Conservation (phyloP, 2,113 vertebrate species). For the Pluvianellus socialis region DNA sequence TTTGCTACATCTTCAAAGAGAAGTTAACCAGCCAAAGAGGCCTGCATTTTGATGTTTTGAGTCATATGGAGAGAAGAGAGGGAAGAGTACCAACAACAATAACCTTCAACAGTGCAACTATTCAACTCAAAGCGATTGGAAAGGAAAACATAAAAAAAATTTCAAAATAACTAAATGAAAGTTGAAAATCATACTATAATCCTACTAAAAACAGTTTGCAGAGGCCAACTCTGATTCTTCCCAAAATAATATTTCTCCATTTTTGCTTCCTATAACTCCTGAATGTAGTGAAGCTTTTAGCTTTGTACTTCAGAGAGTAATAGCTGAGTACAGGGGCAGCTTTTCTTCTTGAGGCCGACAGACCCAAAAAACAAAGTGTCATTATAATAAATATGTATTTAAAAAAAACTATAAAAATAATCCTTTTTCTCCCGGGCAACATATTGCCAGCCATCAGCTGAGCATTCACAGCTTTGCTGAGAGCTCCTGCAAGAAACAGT, state of each 20-base stretch:
- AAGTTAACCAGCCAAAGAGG: neutral
- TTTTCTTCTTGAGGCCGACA: neutral
- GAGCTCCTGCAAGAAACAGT: neutral
- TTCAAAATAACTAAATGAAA: neutral
- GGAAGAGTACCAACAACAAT: constrained; percentile 2
- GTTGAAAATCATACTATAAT: neutral
- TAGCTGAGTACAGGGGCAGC: neutral
- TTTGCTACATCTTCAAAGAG: constrained; percentile 36
- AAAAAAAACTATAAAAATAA: neutral
- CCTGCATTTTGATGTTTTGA: neutral
- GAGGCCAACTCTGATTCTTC: neutral
- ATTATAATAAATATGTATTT: neutral
- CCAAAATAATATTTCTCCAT: neutral
- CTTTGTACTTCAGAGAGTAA: neutral
- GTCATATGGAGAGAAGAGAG: neutral
- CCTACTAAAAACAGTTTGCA: neutral
- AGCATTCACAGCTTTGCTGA: neutral
- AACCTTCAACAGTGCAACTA: constrained; percentile 8
- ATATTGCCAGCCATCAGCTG: neutral
- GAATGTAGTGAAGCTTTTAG: neutral
- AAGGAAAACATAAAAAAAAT: neutral
- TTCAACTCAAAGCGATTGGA: neutral
- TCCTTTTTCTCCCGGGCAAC: neutral
- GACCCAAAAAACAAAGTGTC: neutral
- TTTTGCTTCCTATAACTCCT: neutral